Evolutionary conservation across 2,797 vertebrate species (phyloP), one percentile per base, ranked within the genome.

Genomic region (Champsocephalus esox): DNA sequence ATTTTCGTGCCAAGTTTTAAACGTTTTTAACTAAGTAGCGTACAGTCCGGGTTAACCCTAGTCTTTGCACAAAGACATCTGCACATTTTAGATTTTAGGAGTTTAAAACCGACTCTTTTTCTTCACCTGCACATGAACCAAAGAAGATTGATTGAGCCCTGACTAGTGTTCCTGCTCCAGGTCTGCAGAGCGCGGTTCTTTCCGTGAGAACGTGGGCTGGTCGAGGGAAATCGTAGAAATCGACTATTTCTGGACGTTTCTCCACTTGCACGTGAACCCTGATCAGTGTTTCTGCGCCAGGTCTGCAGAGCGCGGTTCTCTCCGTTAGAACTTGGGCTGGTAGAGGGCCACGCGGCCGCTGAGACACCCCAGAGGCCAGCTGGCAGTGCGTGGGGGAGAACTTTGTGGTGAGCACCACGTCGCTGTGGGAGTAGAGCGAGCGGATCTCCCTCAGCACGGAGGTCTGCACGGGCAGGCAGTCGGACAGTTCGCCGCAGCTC

Each of bases 311-410:
- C 46, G 0, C 51, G 12, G 14, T 11, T 50, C 50, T 58, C 38
- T 4, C 11, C 0, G 77, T 94, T 98, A 99, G 93, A 99, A 99
- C 94, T 98, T 98, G 89, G 98, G 98, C 95, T 99, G 98, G 93
- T 99, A 99, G 58, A 99, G 95, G 73, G 97, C 97, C 71, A 99
- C 97, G 0, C 96, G 97, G 76, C 98, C 98, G 0, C 98, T 99
- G 92, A 99, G 97, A 96, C 98, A 99, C 92, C 98, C 98, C 14
- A n/a, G 98, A 99, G 88, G 98, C 98, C 79, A 99, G 96, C 96
- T 99, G 98, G 95, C 98, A 99, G 92, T 99, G 98, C 0, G 97
- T 99, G 19, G 98, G 98, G 65, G 98, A 99, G 93, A 99, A 99
- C 95, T 99, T 99, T 76, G 98, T 99, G 80, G 98, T 99, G 86